A percentile compares a stretch with the other conserved stretches of the same genome.
phyloP scores from a whole-genome alignment of 2,113 vertebrate genomes.

The Perognathus longimembris region DNA sequence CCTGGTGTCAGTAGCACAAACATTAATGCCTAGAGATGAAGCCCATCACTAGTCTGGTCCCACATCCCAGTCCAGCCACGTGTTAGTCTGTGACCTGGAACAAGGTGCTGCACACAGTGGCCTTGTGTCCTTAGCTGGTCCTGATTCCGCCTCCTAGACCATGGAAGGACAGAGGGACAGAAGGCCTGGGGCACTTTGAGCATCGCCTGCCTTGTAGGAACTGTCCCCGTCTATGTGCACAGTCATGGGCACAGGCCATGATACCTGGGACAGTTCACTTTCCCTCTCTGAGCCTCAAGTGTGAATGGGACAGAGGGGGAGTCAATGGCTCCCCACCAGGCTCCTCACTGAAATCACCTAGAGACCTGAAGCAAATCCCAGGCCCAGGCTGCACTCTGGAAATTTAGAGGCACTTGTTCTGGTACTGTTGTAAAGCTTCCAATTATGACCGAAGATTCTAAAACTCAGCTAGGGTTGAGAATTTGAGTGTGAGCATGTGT shows the following conservation, averaged over 20 bases:
- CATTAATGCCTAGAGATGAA: not conserved
- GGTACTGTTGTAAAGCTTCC: too few species aligned
- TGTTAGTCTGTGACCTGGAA: too few species aligned
- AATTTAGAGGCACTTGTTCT: not conserved
- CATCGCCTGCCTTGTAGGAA: not conserved
- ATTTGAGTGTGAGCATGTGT: too few species aligned
- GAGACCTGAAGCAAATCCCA: not conserved
- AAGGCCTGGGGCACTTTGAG: not conserved
- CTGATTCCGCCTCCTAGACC: too few species aligned
- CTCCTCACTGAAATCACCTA: not conserved
- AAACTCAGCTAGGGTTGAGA: not conserved
- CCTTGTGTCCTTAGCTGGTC: not conserved
- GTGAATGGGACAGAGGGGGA: not conserved
- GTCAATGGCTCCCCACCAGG: not conserved
- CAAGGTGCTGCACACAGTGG: not conserved
- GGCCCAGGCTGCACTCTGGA: not conserved
- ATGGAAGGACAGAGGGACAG: too few species aligned
- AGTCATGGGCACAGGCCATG: not conserved
- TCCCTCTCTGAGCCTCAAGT: not conserved
- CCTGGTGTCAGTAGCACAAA: not conserved
- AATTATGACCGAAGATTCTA: not conserved
- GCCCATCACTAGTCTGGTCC: not conserved
- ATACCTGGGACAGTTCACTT: too few species aligned
- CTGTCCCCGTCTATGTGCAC: not conserved
- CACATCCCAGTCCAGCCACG: not conserved